These are phyloP conservation scores for Hyppa rectilinea DNA, from an alignment of 2,888 invertebrate species.

Conservation along the genomic window DNA sequence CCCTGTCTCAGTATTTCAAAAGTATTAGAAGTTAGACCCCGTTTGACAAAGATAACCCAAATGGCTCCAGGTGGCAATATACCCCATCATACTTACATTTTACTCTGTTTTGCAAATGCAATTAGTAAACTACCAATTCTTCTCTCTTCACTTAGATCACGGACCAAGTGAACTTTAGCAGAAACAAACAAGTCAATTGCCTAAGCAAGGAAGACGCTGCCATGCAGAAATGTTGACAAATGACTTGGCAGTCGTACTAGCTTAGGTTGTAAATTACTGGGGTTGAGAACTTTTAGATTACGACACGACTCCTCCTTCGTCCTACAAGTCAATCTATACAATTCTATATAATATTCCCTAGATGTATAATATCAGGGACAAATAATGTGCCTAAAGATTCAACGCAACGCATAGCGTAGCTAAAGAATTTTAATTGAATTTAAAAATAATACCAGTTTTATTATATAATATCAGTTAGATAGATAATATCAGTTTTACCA, in stretches of 20 bases:
- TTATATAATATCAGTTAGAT: too few species aligned
- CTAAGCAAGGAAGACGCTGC: constrained; percentile 31
- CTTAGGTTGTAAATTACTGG: constrained; percentile 1
- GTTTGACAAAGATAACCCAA: background rate
- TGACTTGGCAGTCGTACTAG: constrained; percentile 3
- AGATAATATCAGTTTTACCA: too few species aligned
- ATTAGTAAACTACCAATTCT: constrained; percentile 12
- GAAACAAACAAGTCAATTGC: constrained; percentile 24
- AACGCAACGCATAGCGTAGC: background rate
- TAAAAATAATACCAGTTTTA: constrained; percentile 57
- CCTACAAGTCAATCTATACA: background rate
- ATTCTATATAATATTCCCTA: background rate
- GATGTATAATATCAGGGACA: background rate
- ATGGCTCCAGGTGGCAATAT: background rate
- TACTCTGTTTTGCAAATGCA: background rate
- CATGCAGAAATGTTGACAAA: constrained; percentile 31
- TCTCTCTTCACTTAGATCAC: constrained; percentile 11
- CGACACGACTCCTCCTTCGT: constrained; percentile 10
- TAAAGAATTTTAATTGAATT: constrained; percentile 53
- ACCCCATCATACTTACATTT: constrained; percentile 6
- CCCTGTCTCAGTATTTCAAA: background rate
- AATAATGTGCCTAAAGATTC: background rate
- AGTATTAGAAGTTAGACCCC: too few species aligned
- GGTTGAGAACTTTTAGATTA: constrained; percentile 13
- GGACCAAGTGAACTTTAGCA: constrained; percentile 35